phyloP scores from a whole-genome alignment of 2,888 invertebrate species.

The Tetropium fuscum region DNA sequence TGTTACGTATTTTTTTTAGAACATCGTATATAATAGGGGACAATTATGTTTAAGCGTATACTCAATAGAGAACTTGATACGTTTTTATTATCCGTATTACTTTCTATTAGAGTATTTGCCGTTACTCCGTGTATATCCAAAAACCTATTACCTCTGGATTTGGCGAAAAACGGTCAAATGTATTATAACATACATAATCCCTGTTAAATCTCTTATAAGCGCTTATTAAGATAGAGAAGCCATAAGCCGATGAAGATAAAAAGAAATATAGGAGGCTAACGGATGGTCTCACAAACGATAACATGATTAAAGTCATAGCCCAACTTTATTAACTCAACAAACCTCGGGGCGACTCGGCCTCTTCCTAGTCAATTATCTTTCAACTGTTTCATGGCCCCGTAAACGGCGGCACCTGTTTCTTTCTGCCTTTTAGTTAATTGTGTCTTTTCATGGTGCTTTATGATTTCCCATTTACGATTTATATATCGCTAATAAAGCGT shows the following conservation, averaged over 20 bases:
- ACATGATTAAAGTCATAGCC: constrained; percentile 57
- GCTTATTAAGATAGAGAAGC: constrained; percentile 40
- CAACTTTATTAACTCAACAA: constrained; percentile 55
- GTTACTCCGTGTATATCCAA: constrained; percentile 32
- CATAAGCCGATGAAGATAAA: constrained; percentile 41
- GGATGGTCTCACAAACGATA: constrained; percentile 52
- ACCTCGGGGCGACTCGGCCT: constrained; percentile 18
- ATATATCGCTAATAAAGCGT: too few species aligned
- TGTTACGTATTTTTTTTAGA: too few species aligned
- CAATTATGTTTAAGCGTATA: too few species aligned
- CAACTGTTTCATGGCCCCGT: constrained; percentile 29
- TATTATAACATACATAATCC: constrained; percentile 23
- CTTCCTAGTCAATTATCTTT: constrained; percentile 31
- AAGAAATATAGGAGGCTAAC: constrained; percentile 31
- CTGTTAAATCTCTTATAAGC: constrained; percentile 31
- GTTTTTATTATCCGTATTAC: too few species aligned
- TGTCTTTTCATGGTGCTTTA: constrained; percentile 14
- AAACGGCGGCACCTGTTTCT: constrained; percentile 26
- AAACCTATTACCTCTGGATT: constrained; percentile 33
- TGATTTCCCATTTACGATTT: constrained; percentile 3
- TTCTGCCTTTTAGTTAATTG: constrained; percentile 19
- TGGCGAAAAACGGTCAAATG: constrained; percentile 28
- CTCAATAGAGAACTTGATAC: too few species aligned
- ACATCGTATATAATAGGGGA: too few species aligned
- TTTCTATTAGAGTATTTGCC: neutral